These are phyloP conservation scores for Pseudorectes ferrugineus DNA, from an alignment of 2,113 vertebrate genomes.

Conservation along the genomic window DNA sequence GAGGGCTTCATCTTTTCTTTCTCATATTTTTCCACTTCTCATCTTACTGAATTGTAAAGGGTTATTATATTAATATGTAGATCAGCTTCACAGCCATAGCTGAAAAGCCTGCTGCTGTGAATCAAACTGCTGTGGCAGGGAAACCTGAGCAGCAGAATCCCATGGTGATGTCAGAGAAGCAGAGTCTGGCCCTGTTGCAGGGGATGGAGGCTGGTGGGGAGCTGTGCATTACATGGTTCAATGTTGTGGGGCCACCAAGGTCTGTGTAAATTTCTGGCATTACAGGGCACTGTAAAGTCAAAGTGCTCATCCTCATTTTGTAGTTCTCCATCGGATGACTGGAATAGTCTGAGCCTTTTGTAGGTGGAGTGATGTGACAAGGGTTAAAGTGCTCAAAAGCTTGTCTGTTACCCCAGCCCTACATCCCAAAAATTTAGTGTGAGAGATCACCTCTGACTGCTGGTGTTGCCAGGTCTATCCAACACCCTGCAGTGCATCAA, in stretches of 20 bases:
- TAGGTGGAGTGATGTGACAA: not conserved
- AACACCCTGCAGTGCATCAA: not conserved
- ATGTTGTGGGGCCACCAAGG: not conserved
- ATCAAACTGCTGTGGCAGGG: not conserved
- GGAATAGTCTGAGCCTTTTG: not conserved
- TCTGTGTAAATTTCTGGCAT: not conserved
- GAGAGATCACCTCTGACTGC: not conserved
- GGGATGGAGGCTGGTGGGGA: not conserved
- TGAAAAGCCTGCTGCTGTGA: not conserved
- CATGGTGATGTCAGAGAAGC: not conserved
- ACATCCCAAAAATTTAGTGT: not conserved
- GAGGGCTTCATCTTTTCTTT: not conserved
- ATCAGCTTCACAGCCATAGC: not conserved
- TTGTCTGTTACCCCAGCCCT: not conserved
- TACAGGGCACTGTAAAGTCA: not conserved
- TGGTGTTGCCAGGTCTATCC: not conserved
- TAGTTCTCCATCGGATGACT: not conserved
- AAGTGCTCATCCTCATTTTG: not conserved
- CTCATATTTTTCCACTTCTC: not conserved
- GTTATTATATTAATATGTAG: slow-evolving; percentile 11
- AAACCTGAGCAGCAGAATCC: not conserved
- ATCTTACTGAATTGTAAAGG: not conserved
- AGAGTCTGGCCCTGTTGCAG: not conserved
- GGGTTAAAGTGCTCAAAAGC: not conserved
- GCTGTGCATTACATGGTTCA: not conserved